These are phyloP conservation scores for Ashinkailepas kermadecensis DNA, from an alignment of 2,888 invertebrate genomes.

Conservation along the genomic window DNA sequence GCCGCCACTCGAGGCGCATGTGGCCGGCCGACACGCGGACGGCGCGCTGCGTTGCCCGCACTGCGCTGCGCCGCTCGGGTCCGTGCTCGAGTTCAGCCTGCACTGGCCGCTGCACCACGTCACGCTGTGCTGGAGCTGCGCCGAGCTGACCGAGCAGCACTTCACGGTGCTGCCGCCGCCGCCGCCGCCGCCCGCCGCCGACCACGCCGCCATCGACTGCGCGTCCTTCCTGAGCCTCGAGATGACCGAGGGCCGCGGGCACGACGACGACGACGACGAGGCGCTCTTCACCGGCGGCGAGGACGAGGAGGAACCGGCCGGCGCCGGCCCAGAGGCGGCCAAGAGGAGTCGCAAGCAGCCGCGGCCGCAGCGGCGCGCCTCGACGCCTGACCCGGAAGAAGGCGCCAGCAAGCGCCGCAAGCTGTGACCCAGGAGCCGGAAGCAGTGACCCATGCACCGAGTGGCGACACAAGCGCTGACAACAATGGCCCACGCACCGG, in stretches of 20 bases:
- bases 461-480: no score
- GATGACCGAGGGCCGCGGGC: not conserved
- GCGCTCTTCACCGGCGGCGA: not conserved
- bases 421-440: no score
- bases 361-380: slow-evolving; percentile 1
- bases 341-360: slow-evolving; percentile 2
- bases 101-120: slow-evolving; percentile 22
- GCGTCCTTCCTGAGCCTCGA: not conserved
- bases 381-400: not conserved
- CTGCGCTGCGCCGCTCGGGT: slow-evolving; percentile 25
- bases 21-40: slow-evolving; percentile 21
- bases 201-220: slow-evolving; percentile 1
- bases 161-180: not conserved
- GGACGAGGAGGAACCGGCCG: not conserved
- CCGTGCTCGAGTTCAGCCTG: slow-evolving; percentile 15
- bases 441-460: no score
- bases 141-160: slow-evolving; percentile 14
- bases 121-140: slow-evolving; percentile 23
- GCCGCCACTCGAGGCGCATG: not conserved
- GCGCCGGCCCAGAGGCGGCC: not conserved
- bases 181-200: not conserved
- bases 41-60: slow-evolving; percentile 32
- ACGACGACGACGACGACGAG: not conserved
- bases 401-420: no score
- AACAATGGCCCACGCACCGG: no score